These are phyloP conservation scores for Paelopatides confundens DNA, from an alignment of 53 echinoderm and acorn worm genomes.

Conservation along the genomic window DNA sequence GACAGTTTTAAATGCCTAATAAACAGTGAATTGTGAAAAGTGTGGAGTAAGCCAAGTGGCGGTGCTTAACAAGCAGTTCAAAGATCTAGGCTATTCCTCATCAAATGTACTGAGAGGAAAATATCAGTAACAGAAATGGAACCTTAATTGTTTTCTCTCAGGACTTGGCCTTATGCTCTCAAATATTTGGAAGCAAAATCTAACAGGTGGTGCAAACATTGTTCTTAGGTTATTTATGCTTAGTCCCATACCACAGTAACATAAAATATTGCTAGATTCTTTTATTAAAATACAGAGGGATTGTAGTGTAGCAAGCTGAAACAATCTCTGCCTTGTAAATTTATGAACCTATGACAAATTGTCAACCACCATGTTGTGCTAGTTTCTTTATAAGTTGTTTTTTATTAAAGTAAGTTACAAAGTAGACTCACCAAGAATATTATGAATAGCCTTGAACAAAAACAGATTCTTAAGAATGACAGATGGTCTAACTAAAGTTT, in stretches of 20 bases:
- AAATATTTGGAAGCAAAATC: conserved; percentile 9
- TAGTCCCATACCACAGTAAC: not conserved
- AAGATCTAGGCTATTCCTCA: not conserved
- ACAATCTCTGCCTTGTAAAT: no score
- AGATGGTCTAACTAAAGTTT: no score
- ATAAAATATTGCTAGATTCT: not conserved
- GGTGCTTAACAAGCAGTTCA: not conserved
- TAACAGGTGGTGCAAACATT: conserved; percentile 22
- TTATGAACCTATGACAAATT: no score
- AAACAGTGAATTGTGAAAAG: not conserved
- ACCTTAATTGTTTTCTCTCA: not conserved
- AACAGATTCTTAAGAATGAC: no score
- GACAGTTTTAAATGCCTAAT: not conserved
- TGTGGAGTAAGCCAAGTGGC: not conserved
- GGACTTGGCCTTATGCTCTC: conserved; percentile 25
- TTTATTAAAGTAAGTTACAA: no score
- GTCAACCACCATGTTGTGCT: no score
- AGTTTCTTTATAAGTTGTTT: no score
- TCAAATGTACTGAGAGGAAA: not conserved
- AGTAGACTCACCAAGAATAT: no score
- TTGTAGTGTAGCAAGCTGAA: no score
- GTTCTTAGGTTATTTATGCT: conserved; percentile 19
- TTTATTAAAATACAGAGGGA: no score
- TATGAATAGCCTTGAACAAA: no score
- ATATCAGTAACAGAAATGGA: not conserved